A percentile compares a stretch with the other conserved stretches of the same genome.
phyloP scores from a whole-genome alignment of 2,797 vertebrate species.

The Peromyscus eremicus region DNA sequence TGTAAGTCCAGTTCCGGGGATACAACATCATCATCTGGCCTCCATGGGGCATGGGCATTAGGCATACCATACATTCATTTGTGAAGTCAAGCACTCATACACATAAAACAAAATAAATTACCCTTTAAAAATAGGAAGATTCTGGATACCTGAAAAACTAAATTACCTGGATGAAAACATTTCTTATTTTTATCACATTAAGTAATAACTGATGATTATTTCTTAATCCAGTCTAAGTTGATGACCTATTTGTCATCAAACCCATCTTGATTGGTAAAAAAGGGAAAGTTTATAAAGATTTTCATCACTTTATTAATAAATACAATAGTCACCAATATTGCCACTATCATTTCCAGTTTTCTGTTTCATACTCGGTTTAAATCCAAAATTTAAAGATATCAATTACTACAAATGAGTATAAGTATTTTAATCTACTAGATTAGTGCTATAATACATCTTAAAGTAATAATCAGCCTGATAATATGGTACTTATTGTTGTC shows the following conservation, averaged over 20 bases:
- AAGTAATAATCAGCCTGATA: not conserved
- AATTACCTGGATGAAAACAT: not conserved
- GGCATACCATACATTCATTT: not conserved
- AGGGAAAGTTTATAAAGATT: not conserved
- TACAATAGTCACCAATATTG: not conserved
- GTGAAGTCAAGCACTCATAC: not conserved
- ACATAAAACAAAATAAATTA: not conserved
- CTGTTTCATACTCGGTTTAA: not conserved
- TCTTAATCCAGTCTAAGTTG: not conserved
- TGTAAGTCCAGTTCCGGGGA: not conserved
- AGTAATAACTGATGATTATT: not conserved
- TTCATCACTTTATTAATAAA: slow-evolving; percentile 8
- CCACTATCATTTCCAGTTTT: not conserved
- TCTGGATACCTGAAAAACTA: not conserved
- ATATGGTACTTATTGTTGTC: not conserved
- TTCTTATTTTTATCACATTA: not conserved
- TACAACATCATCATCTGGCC: not conserved
- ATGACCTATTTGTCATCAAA: not conserved
- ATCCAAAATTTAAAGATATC: slow-evolving; percentile 25
- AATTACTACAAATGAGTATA: not conserved
- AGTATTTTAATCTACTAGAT: slow-evolving; percentile 35
- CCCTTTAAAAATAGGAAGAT: not conserved
- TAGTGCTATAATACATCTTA: not conserved
- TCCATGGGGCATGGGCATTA: not conserved
- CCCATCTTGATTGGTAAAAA: not conserved